These are phyloP conservation scores for Amphiduros pacificus DNA, from an alignment of 2,888 invertebrate genomes.

Conservation along the genomic window DNA sequence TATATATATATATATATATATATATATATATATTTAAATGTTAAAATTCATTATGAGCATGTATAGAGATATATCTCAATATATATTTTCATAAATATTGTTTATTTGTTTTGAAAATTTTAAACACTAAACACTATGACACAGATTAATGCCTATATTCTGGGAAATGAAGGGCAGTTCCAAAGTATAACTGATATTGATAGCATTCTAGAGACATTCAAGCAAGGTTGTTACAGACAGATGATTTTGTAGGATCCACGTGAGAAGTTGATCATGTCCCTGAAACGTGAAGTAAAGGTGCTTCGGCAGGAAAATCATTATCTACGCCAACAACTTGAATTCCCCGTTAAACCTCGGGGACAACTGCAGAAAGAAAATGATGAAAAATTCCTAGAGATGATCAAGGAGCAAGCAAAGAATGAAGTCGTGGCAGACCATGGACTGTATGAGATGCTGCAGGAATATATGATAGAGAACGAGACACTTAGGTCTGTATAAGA, in stretches of 20 bases:
- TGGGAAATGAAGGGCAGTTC: too few relatives aligned
- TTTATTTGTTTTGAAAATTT: not conserved
- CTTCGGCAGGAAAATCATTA: constrained; percentile 88
- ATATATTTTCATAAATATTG: not conserved
- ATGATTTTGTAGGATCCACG: constrained; percentile 75
- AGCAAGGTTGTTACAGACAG: too few relatives aligned
- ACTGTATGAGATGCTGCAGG: constrained; percentile 78
- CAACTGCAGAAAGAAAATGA: constrained; percentile 53
- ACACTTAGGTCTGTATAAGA: constrained; percentile 51
- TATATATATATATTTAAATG: not conserved
- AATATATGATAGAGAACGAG: constrained; percentile 72
- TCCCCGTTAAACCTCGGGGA: constrained; percentile 53
- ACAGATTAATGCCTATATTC: too few relatives aligned
- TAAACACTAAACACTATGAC: too few relatives aligned
- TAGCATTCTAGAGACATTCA: too few relatives aligned
- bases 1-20: not conserved
- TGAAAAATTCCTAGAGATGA: constrained; percentile 44
- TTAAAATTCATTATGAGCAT: not conserved
- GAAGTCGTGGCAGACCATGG: constrained; percentile 63
- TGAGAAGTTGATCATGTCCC: constrained; percentile 84
- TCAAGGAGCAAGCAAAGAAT: constrained; percentile 17
- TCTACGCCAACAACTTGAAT: constrained; percentile 67
- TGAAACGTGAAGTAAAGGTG: constrained; percentile 84
- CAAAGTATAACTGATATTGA: too few relatives aligned
- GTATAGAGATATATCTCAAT: not conserved